Base-by-base conservation (phyloP, 2,797 vertebrate genomes). In the Channa striata region DNA sequence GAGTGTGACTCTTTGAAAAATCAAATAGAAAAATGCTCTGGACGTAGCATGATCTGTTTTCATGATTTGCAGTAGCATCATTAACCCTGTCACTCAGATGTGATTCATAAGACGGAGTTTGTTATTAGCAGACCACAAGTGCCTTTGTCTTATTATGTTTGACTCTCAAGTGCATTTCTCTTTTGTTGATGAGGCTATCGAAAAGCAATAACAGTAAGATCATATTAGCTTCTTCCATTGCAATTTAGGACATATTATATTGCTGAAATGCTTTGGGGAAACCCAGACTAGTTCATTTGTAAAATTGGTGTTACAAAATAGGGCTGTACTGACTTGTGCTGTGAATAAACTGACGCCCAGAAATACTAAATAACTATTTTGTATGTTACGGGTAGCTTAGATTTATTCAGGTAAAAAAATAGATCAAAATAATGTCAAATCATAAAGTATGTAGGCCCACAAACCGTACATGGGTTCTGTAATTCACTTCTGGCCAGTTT, bases 151-250 rank as follows among this genome's bases (percentile, higher is more conserved):
- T 87, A 89, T 85, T 91, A 81, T 75, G 72, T 81, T 86, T 87
- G 39, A 30, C 68, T 89, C 76, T 85, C 74, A 76, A 81, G 86
- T 77, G 70, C 68, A 87, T 91, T 82, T 84, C 75, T 89, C 84
- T 90, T 88, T 89, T 72, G 73, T 88, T 91, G 85, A 89, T 85
- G 72, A 88, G 85, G 76, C 80, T 77, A 85, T 87, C 34, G 79
- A 84, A 90, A 86, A 87, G 83, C 86, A 91, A 93, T 92, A 91
- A 90, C 80, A 66, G 73, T 84, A 81, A 80, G 74, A 83, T 89
- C 68, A 78, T 81, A 87, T 89, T 91, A 84, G 76, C 65, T 79
- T 72, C 71, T 87, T 83, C 80, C 56, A 67, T 72, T 74, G 77
- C 82, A 73, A 74, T 88, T 90, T 88, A 81, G 64, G 68, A 80